Evolutionary conservation across 92 coral and sea anemone genomes (phyloP).

Genomic region (Epizoanthus stellaris): DNA sequence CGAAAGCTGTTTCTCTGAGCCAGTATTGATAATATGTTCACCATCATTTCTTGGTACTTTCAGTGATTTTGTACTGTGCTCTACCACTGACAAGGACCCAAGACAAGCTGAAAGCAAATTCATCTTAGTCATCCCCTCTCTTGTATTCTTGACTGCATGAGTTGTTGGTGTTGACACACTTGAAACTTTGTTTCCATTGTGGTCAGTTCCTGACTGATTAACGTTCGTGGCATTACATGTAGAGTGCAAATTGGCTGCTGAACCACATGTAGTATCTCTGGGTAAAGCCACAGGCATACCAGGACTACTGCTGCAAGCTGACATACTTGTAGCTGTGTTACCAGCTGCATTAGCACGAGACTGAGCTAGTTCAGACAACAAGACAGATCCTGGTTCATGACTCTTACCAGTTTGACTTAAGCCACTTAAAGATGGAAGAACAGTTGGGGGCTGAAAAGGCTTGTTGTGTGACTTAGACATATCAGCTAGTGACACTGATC

Average conservation of each 20-base stretch:
- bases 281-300: neutral
- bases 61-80: neutral
- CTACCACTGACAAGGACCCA: neutral
- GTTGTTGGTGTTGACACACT: neutral
- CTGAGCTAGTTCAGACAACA: no score
- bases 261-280: neutral
- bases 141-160: neutral
- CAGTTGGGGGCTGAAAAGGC: no score
- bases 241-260: neutral
- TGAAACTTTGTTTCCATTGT: conserved; percentile 17
- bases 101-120: conserved; percentile 32
- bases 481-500: no score
- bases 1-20: neutral
- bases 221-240: neutral
- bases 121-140: neutral
- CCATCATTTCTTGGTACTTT: neutral
- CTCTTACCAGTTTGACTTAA: neutral
- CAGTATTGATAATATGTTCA: neutral
- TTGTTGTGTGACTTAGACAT: no score
- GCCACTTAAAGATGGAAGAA: neutral
- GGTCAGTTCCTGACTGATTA: neutral
- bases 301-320: neutral
- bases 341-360: neutral
- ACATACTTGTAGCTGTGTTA: neutral
- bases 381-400: no score